phyloP scores from a whole-genome alignment of 2,888 invertebrate species.

The Empis stercorea region DNA sequence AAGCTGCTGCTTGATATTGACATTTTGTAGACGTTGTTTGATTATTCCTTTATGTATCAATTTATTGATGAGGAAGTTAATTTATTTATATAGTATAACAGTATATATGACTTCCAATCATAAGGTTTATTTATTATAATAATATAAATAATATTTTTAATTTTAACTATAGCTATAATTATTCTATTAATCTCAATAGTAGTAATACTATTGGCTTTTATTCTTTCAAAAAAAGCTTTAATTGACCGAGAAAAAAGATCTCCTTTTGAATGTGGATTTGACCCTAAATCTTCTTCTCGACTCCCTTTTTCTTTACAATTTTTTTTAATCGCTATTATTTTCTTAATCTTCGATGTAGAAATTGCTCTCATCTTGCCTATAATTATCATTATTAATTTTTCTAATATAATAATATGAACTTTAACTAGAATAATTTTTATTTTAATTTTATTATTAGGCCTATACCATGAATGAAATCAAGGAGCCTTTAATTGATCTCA shows the following conservation, averaged over 20 bases:
- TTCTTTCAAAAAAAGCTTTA: slow-evolving; percentile 45
- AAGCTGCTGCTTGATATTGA: slow-evolving; percentile 54
- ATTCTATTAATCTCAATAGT: slow-evolving; percentile 37
- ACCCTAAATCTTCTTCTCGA: slow-evolving; percentile 39
- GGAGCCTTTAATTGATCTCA: slow-evolving; percentile 43
- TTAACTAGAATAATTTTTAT: slow-evolving; percentile 34
- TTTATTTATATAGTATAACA: slow-evolving; percentile 53
- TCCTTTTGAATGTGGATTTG: slow-evolving; percentile 52
- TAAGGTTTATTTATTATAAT: slow-evolving; percentile 41
- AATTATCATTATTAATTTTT: slow-evolving; percentile 35
- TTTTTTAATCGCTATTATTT: slow-evolving; percentile 53
- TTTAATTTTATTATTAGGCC: slow-evolving; percentile 40
- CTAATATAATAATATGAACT: slow-evolving; percentile 24
- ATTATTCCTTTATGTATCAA: slow-evolving; percentile 46
- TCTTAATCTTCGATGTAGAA: slow-evolving; percentile 62
- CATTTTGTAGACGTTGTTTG: slow-evolving; percentile 55
- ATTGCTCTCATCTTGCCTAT: slow-evolving; percentile 50
- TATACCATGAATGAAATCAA: slow-evolving; percentile 45
- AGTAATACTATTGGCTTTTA: slow-evolving; percentile 39
- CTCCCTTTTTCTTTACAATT: slow-evolving; percentile 48
- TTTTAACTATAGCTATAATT: slow-evolving; percentile 28
- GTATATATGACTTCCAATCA: slow-evolving; percentile 63
- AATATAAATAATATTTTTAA: slow-evolving; percentile 47
- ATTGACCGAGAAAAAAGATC: slow-evolving; percentile 49
- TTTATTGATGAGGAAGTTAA: slow-evolving; percentile 56